Evolutionary conservation across 1,140 invertebrate species (phyloP).

Genomic region (Physella acuta): DNA sequence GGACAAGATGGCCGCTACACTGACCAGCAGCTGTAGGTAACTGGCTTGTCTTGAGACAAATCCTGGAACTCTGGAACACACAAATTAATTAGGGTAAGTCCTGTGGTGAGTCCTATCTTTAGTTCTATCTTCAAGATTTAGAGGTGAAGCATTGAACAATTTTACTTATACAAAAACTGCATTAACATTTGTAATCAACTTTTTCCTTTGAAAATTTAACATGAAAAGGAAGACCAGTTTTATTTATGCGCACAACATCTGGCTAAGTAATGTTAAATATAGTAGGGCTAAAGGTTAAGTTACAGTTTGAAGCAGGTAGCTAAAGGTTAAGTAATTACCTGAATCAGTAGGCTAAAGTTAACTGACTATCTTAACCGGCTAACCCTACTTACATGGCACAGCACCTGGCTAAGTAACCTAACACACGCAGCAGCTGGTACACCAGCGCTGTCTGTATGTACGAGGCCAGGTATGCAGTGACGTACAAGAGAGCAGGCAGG

Average conservation of each 20-base stretch:
- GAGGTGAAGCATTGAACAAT: too few species aligned
- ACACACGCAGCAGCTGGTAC: neutral
- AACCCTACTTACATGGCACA: slow-evolving; percentile 4
- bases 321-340: neutral
- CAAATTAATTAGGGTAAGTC: too few species aligned
- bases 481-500: slow-evolving; percentile 10
- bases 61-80: slow-evolving; percentile 8
- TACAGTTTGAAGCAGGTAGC: neutral
- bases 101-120: too few species aligned
- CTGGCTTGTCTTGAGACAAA: neutral
- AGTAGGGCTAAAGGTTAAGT: neutral
- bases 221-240: too few species aligned
- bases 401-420: slow-evolving; percentile 12
- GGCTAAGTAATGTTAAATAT: neutral
- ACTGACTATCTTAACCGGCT: neutral
- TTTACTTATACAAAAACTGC: too few species aligned
- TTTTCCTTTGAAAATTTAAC: too few species aligned
- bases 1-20: neutral
- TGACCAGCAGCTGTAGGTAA: neutral
- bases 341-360: neutral
- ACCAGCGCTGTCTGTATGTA: slow-evolving; percentile 7
- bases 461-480: neutral
- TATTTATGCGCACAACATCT: too few species aligned
- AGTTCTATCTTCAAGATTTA: too few species aligned
- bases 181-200: too few species aligned